Base-by-base conservation (phyloP, 2,113 vertebrate species). In the Callipepla squamata region DNA sequence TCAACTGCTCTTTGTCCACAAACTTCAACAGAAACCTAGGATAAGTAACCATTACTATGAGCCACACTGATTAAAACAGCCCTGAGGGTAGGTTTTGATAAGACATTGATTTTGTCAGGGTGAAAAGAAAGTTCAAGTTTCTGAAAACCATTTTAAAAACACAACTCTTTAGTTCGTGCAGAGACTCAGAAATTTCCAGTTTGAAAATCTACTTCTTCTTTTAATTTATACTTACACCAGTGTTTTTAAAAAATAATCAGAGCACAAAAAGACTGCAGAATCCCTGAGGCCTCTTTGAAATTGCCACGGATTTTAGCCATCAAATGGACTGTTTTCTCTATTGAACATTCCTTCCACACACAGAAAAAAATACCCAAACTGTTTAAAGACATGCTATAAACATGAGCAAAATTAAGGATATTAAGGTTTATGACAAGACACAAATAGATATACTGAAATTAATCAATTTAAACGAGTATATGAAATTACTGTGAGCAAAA, bases 181-280 rank as follows among this genome's bases (percentile, higher is more conserved):
- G 76, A 83, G 82, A 40, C 68, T 85, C 57, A 78, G 79, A 85
- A 96, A 74, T 57, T 80, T 55, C 58, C 87, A 92, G 90, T 68
- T 32, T 89, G 79, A 80, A 82, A 72, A 62, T 90, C 90, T 42
- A 87, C 80, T 94, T 93, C 77, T 65, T 89, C 80, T 88, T 92
- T 94, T 93, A 75, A 87, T 77, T 85, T 80, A 79, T 88, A 80
- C 84, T 91, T 83, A 66, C 68, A 91, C 63, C 72, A 85, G 83
- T 89, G 89, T 85, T 87, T 92, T 73, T 80, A 40, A 85, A 83
- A 90, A 89, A 89, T 72, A 92, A 83, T 74, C 66, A 80, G 44
- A 76, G 45, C 59, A 74, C 32, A 66, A 15, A 81, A 87, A 69
- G 65, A 34, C 85, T 87, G 40, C 65, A 85, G 91, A 80, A 50